Evolutionary conservation across 2,888 invertebrate genomes (phyloP).

Genomic region (Serripes groenlandicus): DNA sequence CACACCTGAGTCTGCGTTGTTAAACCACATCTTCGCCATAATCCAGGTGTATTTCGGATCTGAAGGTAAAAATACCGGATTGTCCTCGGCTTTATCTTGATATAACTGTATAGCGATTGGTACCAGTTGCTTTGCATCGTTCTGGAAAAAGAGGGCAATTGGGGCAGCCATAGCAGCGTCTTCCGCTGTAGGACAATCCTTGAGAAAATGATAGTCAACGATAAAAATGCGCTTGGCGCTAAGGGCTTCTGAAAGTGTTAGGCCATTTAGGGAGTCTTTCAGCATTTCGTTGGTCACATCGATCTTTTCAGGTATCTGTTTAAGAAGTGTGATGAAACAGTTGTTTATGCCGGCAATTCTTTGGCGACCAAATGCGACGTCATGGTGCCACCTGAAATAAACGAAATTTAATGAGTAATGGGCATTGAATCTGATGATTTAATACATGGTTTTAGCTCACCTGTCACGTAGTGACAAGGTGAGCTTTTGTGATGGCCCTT

Average conservation of each 20-base stretch:
- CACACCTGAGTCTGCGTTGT: conserved; percentile 85
- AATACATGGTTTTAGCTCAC: no score
- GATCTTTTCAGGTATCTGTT: conserved; percentile 85
- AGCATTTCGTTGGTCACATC: conserved; percentile 55
- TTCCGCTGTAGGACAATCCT: conserved; percentile 39
- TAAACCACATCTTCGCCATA: conserved; percentile 87
- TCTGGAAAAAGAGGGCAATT: conserved; percentile 86
- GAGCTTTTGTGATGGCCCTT: no score
- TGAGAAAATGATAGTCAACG: conserved; percentile 52
- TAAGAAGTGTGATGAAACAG: conserved; percentile 83
- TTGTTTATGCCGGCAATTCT: conserved; percentile 86
- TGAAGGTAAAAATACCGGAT: conserved; percentile 86
- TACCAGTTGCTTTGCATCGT: conserved; percentile 80
- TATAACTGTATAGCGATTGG: conserved; percentile 87
- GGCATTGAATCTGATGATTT: no score
- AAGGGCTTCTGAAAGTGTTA: conserved; percentile 40
- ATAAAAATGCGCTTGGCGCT: conserved; percentile 57
- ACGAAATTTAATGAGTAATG: no score
- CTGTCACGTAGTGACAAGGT: no score
- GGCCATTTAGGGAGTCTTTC: conserved; percentile 55
- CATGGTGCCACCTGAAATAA: conserved; percentile 81
- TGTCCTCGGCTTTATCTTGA: conserved; percentile 84
- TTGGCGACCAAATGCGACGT: conserved; percentile 86
- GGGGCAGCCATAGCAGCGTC: conserved; percentile 82
- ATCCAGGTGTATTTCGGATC: conserved; percentile 85